Base-by-base conservation (phyloP, 2,888 invertebrate species). In the Orchestes rusci region DNA sequence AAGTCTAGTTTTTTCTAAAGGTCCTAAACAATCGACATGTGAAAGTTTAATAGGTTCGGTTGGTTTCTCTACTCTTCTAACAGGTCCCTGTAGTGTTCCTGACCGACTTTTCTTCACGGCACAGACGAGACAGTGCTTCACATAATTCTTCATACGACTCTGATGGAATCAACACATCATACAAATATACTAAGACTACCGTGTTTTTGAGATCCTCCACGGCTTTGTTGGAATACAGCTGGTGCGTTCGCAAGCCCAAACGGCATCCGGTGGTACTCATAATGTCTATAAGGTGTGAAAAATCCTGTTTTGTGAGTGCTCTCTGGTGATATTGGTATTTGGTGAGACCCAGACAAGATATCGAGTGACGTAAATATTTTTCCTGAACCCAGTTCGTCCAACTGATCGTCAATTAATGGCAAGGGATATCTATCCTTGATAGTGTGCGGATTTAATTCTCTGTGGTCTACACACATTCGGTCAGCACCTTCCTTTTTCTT, bases 171-270 rank as follows among this genome's bases (percentile, higher is more conserved):
- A 51, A 30, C 2, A 52, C 34, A 28, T 51, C 50, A 35, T 52
- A 47, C 5, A 51, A 18, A 23, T 52, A 52, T 4, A 40, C 34
- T 10, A 40, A n/a, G 2, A 41, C 35, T n/a, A 36, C 34, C 12
- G 13, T 41, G 18, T 37, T 30, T 4, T 7, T 8, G 3, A 31
- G 16, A 12, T 32, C 30, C 28, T 18, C 33, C 39, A 50, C 16
- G 29, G 41, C 49, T n/a, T 34, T 35, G 35, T 65, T 31, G 46
- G 8, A 23, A 23, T 1, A 60, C 60, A 16, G 56, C 55, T 0
- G 61, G 62, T 5, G 60, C 56, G 35, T 62, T 63, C 2, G 53
- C 36, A 2, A 64, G 42, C 2, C 63, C 64, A 47, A 65, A 67
- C 2, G 59, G 56, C 59, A 63, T 58, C 1, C 53, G 39, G 2